These are phyloP conservation scores for Aphidius colemani DNA, from an alignment of 2,888 invertebrate species.

Conservation along the genomic window DNA sequence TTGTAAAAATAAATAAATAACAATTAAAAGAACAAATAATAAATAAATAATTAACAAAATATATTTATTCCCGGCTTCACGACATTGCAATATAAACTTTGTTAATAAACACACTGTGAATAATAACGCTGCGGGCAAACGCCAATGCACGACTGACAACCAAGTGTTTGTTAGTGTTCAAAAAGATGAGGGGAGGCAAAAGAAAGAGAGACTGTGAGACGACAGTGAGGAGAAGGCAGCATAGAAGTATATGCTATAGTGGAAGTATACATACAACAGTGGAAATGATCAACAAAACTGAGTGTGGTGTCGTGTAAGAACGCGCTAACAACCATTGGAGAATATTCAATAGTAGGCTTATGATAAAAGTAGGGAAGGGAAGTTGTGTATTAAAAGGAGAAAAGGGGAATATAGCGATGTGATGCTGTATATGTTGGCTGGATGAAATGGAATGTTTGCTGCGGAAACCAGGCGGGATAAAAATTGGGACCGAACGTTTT, in stretches of 20 bases:
- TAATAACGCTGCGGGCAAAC: slow-evolving; percentile 47
- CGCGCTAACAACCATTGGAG: background rate
- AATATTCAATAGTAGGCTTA: no score
- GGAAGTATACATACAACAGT: slow-evolving; percentile 2
- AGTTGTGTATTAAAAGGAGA: background rate
- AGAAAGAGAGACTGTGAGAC: slow-evolving; percentile 16
- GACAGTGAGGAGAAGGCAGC: background rate
- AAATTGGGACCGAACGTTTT: slow-evolving; percentile 54
- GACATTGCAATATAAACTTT: no score
- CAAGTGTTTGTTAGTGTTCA: slow-evolving; percentile 38
- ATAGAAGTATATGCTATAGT: no score
- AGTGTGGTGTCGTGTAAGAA: background rate
- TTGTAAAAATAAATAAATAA: no score
- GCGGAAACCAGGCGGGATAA: slow-evolving; percentile 55
- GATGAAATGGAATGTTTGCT: slow-evolving; percentile 54
- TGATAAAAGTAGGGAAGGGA: no score
- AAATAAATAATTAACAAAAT: background rate
- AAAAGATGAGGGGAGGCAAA: slow-evolving; percentile 33
- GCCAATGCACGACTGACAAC: slow-evolving; percentile 53
- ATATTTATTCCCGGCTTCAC: slow-evolving; percentile 1
- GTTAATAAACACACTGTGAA: no score
- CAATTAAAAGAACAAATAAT: background rate
- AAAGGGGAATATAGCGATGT: slow-evolving; percentile 10
- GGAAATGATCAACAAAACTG: slow-evolving; percentile 1
- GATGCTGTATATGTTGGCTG: slow-evolving; percentile 6